These are phyloP conservation scores for Gallinago jamesoni DNA, from an alignment of 2,113 vertebrate species.

Conservation along the genomic window DNA sequence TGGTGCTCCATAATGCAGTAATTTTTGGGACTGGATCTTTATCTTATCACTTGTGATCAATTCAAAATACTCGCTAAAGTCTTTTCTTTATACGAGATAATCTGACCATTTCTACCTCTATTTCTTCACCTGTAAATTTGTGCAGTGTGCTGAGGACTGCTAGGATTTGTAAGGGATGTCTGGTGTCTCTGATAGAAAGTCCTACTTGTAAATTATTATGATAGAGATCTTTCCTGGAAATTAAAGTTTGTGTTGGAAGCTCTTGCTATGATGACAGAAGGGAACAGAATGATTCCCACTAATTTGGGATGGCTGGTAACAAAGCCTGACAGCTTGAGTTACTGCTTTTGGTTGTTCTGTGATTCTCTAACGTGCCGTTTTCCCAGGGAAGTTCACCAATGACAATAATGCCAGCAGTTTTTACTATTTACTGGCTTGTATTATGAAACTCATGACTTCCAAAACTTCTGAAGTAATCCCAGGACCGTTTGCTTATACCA, in stretches of 20 bases:
- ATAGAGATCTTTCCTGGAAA: constrained; percentile 42
- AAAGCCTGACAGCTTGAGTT: constrained; percentile 46
- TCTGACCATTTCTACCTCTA: neutral
- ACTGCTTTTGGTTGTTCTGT: constrained; percentile 39
- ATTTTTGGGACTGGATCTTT: neutral
- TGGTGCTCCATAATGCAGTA: neutral
- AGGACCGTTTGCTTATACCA: constrained; percentile 18
- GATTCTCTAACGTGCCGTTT: constrained; percentile 40
- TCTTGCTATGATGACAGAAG: constrained; percentile 1
- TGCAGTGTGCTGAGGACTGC: neutral
- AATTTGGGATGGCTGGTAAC: constrained; percentile 31
- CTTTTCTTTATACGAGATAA: neutral
- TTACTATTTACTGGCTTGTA: constrained; percentile 43
- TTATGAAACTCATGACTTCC: neutral
- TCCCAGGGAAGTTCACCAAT: constrained; percentile 55
- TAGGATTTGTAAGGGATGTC: neutral
- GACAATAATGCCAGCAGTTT: constrained; percentile 33
- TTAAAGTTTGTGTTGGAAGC: neutral
- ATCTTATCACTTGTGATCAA: neutral
- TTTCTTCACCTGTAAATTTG: neutral
- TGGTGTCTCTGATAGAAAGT: neutral
- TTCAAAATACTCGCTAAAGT: neutral
- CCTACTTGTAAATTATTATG: neutral
- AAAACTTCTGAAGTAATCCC: constrained; percentile 46
- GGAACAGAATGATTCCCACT: constrained; percentile 25